phyloP scores from a whole-genome alignment of 1,140 invertebrate species.

The Apis mellifera region DNA sequence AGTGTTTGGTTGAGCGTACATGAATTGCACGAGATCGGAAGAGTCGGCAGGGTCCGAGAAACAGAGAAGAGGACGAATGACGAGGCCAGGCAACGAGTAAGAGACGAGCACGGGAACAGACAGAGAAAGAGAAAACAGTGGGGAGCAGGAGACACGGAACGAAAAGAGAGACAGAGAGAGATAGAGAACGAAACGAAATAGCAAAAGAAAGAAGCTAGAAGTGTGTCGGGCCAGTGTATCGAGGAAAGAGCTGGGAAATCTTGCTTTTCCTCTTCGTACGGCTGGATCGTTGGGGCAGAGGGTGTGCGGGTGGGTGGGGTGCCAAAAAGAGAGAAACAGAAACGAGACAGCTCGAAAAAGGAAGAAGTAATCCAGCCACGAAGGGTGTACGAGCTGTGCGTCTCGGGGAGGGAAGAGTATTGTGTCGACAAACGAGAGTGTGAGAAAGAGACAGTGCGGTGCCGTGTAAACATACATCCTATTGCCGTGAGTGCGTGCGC shows the following conservation, averaged over 20 bases:
- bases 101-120: constrained; percentile 26
- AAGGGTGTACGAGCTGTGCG: constrained; percentile 30
- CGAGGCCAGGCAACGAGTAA: neutral
- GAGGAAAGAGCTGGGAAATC: constrained; percentile 49
- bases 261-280: constrained; percentile 45
- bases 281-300: constrained; percentile 43
- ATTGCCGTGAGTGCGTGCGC: constrained; percentile 46
- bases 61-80: neutral
- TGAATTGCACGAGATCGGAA: constrained; percentile 44
- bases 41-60: constrained; percentile 2
- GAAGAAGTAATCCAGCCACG: constrained; percentile 17
- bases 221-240: constrained; percentile 51
- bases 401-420: constrained; percentile 15
- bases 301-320: constrained; percentile 25
- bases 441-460: constrained; percentile 46
- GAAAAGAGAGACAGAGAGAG: constrained; percentile 9
- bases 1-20: constrained; percentile 27
- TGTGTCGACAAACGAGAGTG: constrained; percentile 24
- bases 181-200: constrained; percentile 4
- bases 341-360: constrained; percentile 10
- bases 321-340: constrained; percentile 15
- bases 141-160: neutral
- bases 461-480: constrained; percentile 58
- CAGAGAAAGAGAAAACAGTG: constrained; percentile 23
- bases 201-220: constrained; percentile 46